Evolutionary conservation across 1,140 invertebrate species (phyloP), one percentile per base, ranked within the genome.

Genomic region (Sarcophaga bullata): DNA sequence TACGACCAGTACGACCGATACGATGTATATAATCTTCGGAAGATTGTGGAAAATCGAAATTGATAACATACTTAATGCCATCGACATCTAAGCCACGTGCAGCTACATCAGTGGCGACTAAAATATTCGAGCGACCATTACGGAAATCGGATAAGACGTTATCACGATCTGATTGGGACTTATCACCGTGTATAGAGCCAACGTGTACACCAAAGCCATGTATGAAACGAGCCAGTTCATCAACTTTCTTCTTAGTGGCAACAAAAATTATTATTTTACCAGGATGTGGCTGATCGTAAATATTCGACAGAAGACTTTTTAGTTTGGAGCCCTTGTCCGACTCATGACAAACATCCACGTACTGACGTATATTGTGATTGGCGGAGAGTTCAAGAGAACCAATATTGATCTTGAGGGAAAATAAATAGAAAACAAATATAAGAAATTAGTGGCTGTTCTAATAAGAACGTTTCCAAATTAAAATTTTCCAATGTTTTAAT

Each of bases 21-120:
- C 98, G 94, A 91, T 99, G 98, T 87, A 99, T 97, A 91, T 99
- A 99, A 92, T 99, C 98, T 91, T 99, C 98, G 81, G 97, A 98
- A 76, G 96, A 97, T 88, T 96, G 97, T 46, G 98, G 98, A 91
- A 98, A 99, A 91, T 99, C 98, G 93, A 96, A 99, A 92, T 99
- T 99, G 89, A 99, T 98, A 62, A 99, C 98, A 93, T 97, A 99
- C 91, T 98, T 98, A 84, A 99, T 98, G 89, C 99, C 98, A 90
- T 98, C 97, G 84, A 99, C 98, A 94, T 99, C 98, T 97, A 88
- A 82, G 87, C 98, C 98, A 84, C 98, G 94, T 82, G 98, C 97
- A 84, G 98, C 98, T 87, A 99, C 98, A 92, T 99, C 98, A 81
- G 98, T 99, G 85, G 98, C 98, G 82, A 99, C 95, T 84, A 99